Base-by-base conservation (phyloP, 2,113 vertebrate species). In the Podocnemis expansa region DNA sequence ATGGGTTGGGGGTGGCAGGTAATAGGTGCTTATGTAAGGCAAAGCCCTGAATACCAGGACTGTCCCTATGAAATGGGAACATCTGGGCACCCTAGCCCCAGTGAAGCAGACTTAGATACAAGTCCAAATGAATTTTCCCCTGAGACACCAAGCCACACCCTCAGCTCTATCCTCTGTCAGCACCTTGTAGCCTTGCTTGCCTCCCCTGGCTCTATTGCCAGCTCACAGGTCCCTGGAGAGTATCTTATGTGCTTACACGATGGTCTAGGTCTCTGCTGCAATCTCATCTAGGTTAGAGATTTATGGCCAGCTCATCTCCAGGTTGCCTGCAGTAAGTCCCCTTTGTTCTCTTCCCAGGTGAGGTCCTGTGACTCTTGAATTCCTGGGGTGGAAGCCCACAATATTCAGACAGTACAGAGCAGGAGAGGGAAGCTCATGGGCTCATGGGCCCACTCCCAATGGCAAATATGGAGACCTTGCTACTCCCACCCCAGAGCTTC, bases 251-350 rank as follows among this genome's bases (percentile, higher is more conserved):
- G 17, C 67, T 38, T 70, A 70, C 83, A 76, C 43, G 47, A 31
- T 31, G 1, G 3, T 10, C 12, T 9, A 1, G 10, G 4, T 45
- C 81, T 29, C 2, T 4, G 10, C 4, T 4, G 17, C 6, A 4
- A 3, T 1, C 52, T 55, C 29, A 34, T 83, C 41, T 43, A 24
- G 27, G 24, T 12, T 24, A 67, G 43, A 79, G 10, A 25, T 86
- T 88, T 4, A 63, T 21, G 49, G 38, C 25, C 13, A 92, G 19
- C 60, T 70, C 22, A 34, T 90, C 60, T 89, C 79, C 58, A 76
- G 76, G 84, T 75, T 88, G 79, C 29, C 82, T 7, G 38, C 38
- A 25, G 38, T 45, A 75, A 63, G 7, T 43, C 81, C 1, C 0
- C 34, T 25, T 10, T 6, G 5, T 75, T 43, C 22, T 93, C 47